Percentiles rank a stretch among this genome's conserved stretches.
Conservation (phyloP, 2,113 vertebrate genomes). For the Amphilophus citrinellus region DNA sequence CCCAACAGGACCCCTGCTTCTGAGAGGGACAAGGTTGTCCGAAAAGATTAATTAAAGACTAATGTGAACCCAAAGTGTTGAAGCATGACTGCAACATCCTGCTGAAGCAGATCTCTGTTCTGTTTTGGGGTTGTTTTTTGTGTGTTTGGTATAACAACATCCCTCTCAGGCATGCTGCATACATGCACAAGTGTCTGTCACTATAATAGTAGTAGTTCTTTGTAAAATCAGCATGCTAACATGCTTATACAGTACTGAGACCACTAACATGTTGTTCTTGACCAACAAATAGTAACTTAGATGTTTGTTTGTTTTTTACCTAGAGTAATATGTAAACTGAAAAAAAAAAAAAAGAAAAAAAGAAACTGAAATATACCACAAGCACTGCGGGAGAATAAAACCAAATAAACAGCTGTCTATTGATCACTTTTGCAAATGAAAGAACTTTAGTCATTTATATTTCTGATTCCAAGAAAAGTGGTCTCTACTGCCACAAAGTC, state of each 20-base stretch:
- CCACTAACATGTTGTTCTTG: fast-evolving
- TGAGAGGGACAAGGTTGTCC: not conserved
- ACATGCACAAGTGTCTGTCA: not conserved
- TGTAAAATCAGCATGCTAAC: not conserved
- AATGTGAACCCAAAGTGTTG: not conserved
- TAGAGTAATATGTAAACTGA: not conserved
- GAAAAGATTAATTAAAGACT: not conserved
- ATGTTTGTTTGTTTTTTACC: not conserved
- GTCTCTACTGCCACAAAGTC: conserved; percentile 43
- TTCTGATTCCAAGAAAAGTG: conserved; percentile 27
- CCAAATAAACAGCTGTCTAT: not conserved
- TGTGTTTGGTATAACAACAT: not conserved
- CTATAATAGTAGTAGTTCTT: too few species aligned
- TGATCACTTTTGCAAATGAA: not conserved
- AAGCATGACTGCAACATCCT: not conserved
- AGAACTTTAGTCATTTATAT: not conserved
- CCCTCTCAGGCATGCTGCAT: not conserved
- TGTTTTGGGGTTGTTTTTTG: not conserved
- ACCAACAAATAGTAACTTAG: not conserved
- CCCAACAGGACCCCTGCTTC: not conserved
- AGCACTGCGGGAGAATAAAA: not conserved
- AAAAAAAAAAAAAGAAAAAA: not conserved
- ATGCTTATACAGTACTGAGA: not conserved
- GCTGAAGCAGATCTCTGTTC: not conserved
- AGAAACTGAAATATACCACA: not conserved